These are phyloP conservation scores for Lepidothrix coronata DNA, from an alignment of 2,113 vertebrate genomes.

Conservation along the genomic window DNA sequence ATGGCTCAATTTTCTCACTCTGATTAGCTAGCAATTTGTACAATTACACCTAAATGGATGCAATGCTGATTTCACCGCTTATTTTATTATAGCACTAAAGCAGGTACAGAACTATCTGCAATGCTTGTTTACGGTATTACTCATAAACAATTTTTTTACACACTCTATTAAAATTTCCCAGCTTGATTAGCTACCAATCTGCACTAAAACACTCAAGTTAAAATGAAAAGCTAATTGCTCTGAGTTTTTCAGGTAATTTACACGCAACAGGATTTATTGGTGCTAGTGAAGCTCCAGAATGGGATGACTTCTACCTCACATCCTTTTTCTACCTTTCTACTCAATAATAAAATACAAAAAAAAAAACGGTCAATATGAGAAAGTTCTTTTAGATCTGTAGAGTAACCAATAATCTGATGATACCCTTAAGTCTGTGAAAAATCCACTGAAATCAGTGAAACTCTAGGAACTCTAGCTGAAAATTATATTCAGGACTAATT, in stretches of 20 bases:
- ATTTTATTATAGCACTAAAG: slow-evolving; percentile 64
- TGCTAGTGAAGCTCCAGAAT: slow-evolving; percentile 47
- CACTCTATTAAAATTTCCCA: slow-evolving; percentile 60
- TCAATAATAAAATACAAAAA: slow-evolving; percentile 6
- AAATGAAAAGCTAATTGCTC: slow-evolving; percentile 70
- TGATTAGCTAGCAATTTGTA: slow-evolving; percentile 72
- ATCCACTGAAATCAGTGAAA: background rate
- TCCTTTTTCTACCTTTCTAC: background rate
- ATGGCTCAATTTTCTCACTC: slow-evolving; percentile 54
- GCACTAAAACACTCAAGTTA: slow-evolving; percentile 59
- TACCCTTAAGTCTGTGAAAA: background rate
- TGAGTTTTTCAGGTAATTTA: slow-evolving; percentile 63
- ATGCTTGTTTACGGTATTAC: slow-evolving; percentile 61
- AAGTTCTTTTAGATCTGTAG: background rate
- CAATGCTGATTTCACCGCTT: slow-evolving; percentile 61
- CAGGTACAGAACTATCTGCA: slow-evolving; percentile 52
- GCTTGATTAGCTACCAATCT: slow-evolving; percentile 72
- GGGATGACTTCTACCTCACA: background rate
- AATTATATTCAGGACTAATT: background rate
- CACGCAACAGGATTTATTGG: slow-evolving; percentile 55
- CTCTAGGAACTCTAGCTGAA: background rate
- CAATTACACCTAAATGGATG: slow-evolving; percentile 66
- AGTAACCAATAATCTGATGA: background rate
- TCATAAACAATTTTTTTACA: slow-evolving; percentile 67
- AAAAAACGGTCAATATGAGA: background rate